Evolutionary conservation across 2,797 vertebrate genomes (phyloP), one percentile per base, ranked within the genome.

Genomic region (Parambassis ranga): DNA sequence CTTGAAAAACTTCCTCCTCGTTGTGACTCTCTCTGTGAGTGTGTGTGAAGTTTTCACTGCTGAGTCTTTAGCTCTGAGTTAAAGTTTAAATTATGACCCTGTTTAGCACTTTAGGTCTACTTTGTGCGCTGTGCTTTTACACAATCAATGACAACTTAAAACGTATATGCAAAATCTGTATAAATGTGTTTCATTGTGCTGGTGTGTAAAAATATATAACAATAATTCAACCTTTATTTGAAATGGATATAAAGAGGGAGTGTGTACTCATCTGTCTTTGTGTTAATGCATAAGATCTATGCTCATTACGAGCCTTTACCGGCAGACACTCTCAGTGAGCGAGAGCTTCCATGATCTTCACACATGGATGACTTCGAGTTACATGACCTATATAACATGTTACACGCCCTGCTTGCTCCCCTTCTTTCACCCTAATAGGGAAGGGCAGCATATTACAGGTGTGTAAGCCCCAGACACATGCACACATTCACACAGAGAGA

Each of bases 351-450:
- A 78, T 91, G 90, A 91, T 92, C 88, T 92, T 91, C 88, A 92
- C 88, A 90, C 91, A 91, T 88, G 88, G 77, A 90, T 93, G 91
- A 87, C 65, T 90, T 75, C 65, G 57, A 89, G 90, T 92, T 91
- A 85, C 91, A 91, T 93, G 91, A 92, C 91, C 91, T 92, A 93
- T 91, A 91, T 92, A 91, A 84, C 90, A 89, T 64, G 87, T 91
- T 91, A 91, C 85, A 91, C 71, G 84, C 85, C 88, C 81, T 35
- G 79, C 89, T 92, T 89, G 88, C 85, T 88, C 80, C 73, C 83
- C 81, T 65, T 86, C 84, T 82, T 83, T 88, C 73, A 79, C 77
- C 84, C 87, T 84, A 82, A 87, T 84, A 81, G 79, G 85, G 83
- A 81, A 78, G 86, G 84, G 86, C 85, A 87, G 85, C 50, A 42